Conservation (phyloP, 2,888 invertebrate species). For the Drosophila nr. perissopoda region DNA sequence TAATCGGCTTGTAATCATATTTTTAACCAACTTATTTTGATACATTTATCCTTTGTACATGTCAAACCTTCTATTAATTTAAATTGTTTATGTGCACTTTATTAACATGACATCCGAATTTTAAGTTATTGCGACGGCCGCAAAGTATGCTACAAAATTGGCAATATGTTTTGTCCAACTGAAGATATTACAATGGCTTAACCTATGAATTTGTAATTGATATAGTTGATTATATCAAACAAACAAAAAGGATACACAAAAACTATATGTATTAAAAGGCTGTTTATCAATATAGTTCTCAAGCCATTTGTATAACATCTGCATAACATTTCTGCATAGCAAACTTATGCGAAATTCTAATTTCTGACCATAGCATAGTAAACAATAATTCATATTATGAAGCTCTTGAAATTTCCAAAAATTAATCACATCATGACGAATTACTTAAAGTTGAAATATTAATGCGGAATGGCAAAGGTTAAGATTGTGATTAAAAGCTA, state of each 20-base stretch:
- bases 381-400: too few species aligned
- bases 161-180: background rate
- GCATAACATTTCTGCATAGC: too few species aligned
- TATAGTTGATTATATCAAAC: background rate
- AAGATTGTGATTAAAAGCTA: too few species aligned
- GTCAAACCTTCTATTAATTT: background rate
- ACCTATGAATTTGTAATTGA: background rate
- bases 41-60: background rate
- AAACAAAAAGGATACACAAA: background rate
- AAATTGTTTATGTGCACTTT: background rate
- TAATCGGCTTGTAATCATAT: background rate
- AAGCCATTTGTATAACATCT: background rate
- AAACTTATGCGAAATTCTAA: too few species aligned
- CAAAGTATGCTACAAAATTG: slow-evolving; percentile 8
- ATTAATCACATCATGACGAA: too few species aligned
- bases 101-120: background rate
- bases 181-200: background rate
- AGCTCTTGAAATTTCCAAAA: too few species aligned
- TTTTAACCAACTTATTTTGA: background rate
- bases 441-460: background rate
- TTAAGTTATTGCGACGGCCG: background rate
- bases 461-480: background rate
- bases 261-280: background rate
- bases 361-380: too few species aligned
- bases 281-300: background rate